These are phyloP conservation scores for Vicugna pacos DNA, from an alignment of 2,113 vertebrate species.

Conservation along the genomic window DNA sequence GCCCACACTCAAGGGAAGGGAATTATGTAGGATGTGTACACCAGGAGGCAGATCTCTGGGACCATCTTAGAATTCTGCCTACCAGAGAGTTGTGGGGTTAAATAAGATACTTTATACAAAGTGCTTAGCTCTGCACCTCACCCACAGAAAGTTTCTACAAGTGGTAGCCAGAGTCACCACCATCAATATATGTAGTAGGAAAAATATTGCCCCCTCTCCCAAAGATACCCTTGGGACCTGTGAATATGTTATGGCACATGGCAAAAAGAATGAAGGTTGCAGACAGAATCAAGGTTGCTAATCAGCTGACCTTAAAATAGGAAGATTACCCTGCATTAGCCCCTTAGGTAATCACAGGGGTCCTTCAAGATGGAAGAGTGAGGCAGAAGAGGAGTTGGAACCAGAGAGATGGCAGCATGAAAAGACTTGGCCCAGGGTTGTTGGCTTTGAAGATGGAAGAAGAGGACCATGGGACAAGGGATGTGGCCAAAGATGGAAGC, in stretches of 20 bases:
- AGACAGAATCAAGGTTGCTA: not conserved
- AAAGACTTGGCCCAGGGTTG: not conserved
- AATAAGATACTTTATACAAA: not conserved
- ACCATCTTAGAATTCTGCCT: not conserved
- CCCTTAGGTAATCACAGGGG: not conserved
- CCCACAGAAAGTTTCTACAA: not conserved
- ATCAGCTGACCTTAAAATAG: not conserved
- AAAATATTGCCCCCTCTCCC: not conserved
- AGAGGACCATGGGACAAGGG: not conserved
- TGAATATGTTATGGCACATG: not conserved
- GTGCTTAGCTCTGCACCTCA: not conserved
- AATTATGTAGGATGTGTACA: not conserved
- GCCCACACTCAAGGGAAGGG: not conserved
- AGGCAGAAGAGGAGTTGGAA: not conserved
- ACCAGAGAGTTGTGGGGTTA: not conserved
- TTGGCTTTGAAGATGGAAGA: constrained; percentile 37
- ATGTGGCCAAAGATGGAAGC: not conserved
- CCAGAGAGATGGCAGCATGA: not conserved
- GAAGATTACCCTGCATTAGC: not conserved
- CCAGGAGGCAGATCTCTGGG: not conserved
- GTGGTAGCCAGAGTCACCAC: not conserved
- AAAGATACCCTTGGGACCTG: not conserved
- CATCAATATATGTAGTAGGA: too few species aligned
- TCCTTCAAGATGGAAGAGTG: not conserved
- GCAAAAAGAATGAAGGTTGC: not conserved